Base-by-base conservation (phyloP, 1,140 invertebrate genomes). In the Hetaerina americana region DNA sequence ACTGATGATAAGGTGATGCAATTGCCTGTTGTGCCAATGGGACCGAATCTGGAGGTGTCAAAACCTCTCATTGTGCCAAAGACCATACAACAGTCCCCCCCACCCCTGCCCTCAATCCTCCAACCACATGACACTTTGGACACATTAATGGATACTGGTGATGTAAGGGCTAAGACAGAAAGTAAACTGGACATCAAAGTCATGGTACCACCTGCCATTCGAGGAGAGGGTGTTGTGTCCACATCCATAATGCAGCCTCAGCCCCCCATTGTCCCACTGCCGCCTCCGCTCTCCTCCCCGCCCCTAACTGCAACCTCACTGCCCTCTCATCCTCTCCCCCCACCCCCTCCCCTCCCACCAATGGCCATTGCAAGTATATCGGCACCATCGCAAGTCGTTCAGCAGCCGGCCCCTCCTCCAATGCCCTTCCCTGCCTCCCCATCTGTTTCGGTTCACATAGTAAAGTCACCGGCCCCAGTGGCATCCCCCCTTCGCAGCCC, bases 371-470 rank as follows among this genome's bases (percentile, higher is more conserved):
- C 71, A 27, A 74, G 72, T 57, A 71, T 49, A n/a, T 57, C 66
- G 66, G 26, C 66, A 15, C 67, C 27, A 70, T n/a, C 68, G 18
- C 74, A 68, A 25, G 72, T 49, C 28, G 40, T 70, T 18, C 70
- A 72, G 26, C 68, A 82, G 2, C 22, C 40, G 3, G 15, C 40
- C 1, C 3, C 40, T 12, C 68, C 71, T 70, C 72, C 68, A 66
- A 27, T 31, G 22, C 75, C 74, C 10, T 85, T 84, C 74, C 84
- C 87, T 18, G 80, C 83, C 1, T 88, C 88, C 40, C 89, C 90
- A 0, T 90, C 89, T 2, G 85, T 91, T 1, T 88, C 88, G 31
- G 84, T 92, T 68, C 90, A 91, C 78, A 88, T 92, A 70, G 87
- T 92, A 8, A 92, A 92, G 77, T 91, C 90, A 71, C 90, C 90